These are phyloP conservation scores for Cepaea nemoralis DNA, from an alignment of 1,140 invertebrate species.

Conservation along the genomic window DNA sequence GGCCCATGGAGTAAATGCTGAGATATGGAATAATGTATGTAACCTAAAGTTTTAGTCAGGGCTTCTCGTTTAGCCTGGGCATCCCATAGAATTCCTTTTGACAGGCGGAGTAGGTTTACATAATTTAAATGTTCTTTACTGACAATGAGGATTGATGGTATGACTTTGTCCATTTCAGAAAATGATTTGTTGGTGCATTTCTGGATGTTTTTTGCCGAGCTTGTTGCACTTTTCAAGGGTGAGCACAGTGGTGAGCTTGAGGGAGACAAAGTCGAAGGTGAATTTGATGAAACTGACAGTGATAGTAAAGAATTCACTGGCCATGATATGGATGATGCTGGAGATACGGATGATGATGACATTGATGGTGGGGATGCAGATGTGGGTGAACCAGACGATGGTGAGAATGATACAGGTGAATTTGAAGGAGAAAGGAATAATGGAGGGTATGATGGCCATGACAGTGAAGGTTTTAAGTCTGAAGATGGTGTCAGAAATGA, in stretches of 20 bases:
- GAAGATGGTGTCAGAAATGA: background rate
- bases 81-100: slow-evolving; percentile 64
- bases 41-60: slow-evolving; percentile 64
- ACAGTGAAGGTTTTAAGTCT: background rate
- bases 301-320: background rate
- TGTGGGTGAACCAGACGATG: background rate
- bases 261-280: background rate
- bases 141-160: background rate
- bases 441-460: too few species aligned
- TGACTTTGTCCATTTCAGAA: background rate
- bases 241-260: background rate
- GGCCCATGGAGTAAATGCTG: slow-evolving; percentile 56
- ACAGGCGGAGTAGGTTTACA: slow-evolving; percentile 50
- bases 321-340: background rate
- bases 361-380: background rate
- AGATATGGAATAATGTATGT: slow-evolving; percentile 65
- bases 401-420: background rate
- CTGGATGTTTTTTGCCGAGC: background rate
- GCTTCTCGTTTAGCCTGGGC: slow-evolving; percentile 64
- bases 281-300: background rate
- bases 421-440: background rate
- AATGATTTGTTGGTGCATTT: background rate
- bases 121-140: background rate
- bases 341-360: background rate
- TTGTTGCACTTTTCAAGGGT: background rate